phyloP scores from a whole-genome alignment of 2,888 invertebrate species.

The Smittia sp. region DNA sequence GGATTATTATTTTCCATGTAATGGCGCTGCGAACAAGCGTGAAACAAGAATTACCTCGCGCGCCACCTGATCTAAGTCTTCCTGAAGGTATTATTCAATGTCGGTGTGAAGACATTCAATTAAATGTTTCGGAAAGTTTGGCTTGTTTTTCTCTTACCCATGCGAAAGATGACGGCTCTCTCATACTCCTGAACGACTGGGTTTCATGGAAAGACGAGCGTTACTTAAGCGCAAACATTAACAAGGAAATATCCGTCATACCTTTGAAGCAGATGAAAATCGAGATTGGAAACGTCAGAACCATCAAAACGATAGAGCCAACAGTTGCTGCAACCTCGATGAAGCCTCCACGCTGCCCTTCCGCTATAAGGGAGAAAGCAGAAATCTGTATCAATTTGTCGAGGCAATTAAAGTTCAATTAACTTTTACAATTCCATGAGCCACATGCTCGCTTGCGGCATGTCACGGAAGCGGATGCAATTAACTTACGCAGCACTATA shows the following conservation, averaged over 20 bases:
- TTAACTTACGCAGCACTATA: slow-evolving; percentile 14
- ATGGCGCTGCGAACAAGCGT: not conserved
- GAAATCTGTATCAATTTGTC: not conserved
- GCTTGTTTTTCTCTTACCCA: slow-evolving; percentile 58
- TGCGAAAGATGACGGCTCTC: slow-evolving; percentile 89
- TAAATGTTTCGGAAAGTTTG: not conserved
- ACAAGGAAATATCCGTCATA: not conserved
- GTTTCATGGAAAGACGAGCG: not conserved
- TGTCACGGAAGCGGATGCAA: slow-evolving; percentile 6
- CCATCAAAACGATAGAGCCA: slow-evolving; percentile 68
- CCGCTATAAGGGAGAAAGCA: slow-evolving; percentile 54
- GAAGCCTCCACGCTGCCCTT: slow-evolving; percentile 65
- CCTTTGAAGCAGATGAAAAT: slow-evolving; percentile 81
- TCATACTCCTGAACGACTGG: slow-evolving; percentile 84
- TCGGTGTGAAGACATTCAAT: not conserved
- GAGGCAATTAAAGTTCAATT: not conserved
- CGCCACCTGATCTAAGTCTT: slow-evolving; percentile 82
- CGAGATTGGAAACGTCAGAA: slow-evolving; percentile 78
- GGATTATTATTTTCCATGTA: slow-evolving; percentile 37
- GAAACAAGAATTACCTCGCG: slow-evolving; percentile 64
- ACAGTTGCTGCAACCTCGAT: slow-evolving; percentile 73
- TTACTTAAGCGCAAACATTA: not conserved
- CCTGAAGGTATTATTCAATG: not conserved
- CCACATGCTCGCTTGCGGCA: not conserved
- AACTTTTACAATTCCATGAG: not conserved